phyloP scores from a whole-genome alignment of 2,888 invertebrate genomes.

The Leuctra nigra region DNA sequence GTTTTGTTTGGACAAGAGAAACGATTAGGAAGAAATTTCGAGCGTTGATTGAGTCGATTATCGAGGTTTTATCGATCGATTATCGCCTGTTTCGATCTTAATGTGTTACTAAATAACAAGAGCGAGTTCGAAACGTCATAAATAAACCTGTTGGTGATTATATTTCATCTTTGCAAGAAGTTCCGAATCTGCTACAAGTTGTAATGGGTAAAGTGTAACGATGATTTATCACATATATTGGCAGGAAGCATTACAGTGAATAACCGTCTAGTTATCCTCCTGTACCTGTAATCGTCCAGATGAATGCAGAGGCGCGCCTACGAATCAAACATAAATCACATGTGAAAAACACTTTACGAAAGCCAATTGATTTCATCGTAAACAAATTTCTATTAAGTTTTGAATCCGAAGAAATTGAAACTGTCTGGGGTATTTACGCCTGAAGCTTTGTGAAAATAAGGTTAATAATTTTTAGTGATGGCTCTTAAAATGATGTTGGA shows the following conservation, averaged over 20 bases:
- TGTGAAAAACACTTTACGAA: constrained; percentile 6
- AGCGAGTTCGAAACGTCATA: not conserved
- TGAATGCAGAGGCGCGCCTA: constrained; percentile 12
- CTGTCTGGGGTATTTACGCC: constrained; percentile 8
- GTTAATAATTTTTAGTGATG: not conserved
- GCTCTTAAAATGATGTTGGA: constrained; percentile 1
- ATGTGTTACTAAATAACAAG: constrained; percentile 18
- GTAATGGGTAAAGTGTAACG: not conserved
- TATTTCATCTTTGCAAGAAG: not conserved
- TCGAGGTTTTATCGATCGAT: constrained; percentile 6
- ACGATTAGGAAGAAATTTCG: constrained; percentile 8
- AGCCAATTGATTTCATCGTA: constrained; percentile 15
- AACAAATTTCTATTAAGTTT: constrained; percentile 16
- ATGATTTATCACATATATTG: constrained; percentile 1
- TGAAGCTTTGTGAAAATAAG: constrained; percentile 1
- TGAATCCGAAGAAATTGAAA: constrained; percentile 12
- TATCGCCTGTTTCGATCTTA: constrained; percentile 2
- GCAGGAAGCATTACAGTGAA: not conserved
- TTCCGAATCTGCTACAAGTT: not conserved
- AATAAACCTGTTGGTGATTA: constrained; percentile 11
- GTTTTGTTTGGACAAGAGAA: constrained; percentile 12
- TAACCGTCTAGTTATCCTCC: too few species aligned
- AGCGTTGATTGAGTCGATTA: constrained; percentile 15
- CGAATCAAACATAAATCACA: constrained; percentile 10
- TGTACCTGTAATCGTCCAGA: too few species aligned